phyloP scores from a whole-genome alignment of 2,888 invertebrate genomes.

The Netelia inedita region DNA sequence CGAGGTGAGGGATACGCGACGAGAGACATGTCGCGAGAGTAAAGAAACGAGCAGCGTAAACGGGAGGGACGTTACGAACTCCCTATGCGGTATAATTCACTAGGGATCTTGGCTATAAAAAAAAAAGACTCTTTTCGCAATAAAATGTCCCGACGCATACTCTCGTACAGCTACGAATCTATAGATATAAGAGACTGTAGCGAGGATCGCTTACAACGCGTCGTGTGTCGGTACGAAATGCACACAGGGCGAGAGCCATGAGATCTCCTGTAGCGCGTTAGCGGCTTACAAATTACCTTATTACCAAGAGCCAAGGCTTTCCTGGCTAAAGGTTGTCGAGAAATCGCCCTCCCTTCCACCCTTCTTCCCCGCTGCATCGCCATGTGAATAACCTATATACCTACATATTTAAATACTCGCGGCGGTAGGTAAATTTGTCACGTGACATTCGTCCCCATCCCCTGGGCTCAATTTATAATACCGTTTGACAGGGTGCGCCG shows the following conservation, averaged over 20 bases:
- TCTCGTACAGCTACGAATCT: background rate
- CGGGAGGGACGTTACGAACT: background rate
- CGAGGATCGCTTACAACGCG: too few relatives aligned
- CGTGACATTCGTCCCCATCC: conserved; percentile 5
- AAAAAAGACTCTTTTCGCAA: conserved; percentile 23
- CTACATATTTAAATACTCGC: conserved; percentile 16
- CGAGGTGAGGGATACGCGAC: too few relatives aligned
- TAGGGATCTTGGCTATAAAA: conserved; percentile 30
- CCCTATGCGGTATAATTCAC: conserved; percentile 20
- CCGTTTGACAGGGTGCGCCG: conserved; percentile 15
- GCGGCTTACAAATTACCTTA: conserved; percentile 70
- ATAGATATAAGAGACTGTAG: background rate
- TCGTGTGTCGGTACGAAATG: conserved; percentile 24
- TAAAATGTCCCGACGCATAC: conserved; percentile 20
- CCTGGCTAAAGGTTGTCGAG: conserved; percentile 17
- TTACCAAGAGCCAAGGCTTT: conserved; percentile 58
- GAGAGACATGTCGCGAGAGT: background rate
- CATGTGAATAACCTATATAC: conserved; percentile 18
- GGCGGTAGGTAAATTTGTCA: conserved; percentile 29
- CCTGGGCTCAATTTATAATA: conserved; percentile 27
- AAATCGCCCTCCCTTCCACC: background rate
- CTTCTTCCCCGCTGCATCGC: background rate
- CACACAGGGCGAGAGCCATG: conserved; percentile 9
- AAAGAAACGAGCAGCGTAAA: conserved; percentile 13
- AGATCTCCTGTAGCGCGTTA: conserved; percentile 36